A percentile compares a stretch with the other conserved stretches of the same genome.
phyloP scores from a whole-genome alignment of 2,888 invertebrate species.

The Trichopoda pennipes region DNA sequence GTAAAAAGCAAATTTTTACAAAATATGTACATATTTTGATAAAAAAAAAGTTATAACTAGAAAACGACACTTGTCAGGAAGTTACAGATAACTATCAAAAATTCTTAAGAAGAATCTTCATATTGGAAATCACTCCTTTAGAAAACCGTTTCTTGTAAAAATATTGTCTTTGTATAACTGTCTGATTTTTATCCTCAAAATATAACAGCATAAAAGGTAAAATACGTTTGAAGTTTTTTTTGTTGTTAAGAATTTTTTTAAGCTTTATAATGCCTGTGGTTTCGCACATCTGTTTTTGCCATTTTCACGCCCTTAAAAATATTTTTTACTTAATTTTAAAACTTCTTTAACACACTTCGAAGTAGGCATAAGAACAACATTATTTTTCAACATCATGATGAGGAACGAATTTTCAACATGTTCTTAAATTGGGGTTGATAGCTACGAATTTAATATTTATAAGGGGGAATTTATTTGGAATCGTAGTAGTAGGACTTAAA shows the following conservation, averaged over 20 bases:
- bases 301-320: conserved; percentile 52
- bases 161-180: too few relatives aligned
- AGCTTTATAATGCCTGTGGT: conserved; percentile 54
- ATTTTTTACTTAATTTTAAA: conserved; percentile 25
- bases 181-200: not conserved
- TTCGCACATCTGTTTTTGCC: conserved; percentile 63
- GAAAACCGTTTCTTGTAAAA: too few relatives aligned
- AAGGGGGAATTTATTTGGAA: conserved; percentile 39
- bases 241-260: not conserved
- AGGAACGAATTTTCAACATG: conserved; percentile 6
- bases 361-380: conserved; percentile 45
- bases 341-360: not conserved
- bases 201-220: not conserved
- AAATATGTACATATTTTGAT: too few relatives aligned
- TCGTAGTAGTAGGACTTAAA: not conserved
- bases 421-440: conserved; percentile 17
- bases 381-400: conserved; percentile 19
- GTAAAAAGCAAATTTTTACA: too few relatives aligned
- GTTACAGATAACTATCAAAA: too few relatives aligned
- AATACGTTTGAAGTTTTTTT: not conserved
- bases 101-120: too few relatives aligned
- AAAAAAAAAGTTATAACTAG: too few relatives aligned
- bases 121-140: too few relatives aligned
- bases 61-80: too few relatives aligned
- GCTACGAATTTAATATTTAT: conserved; percentile 29